Evolutionary conservation across 2,888 invertebrate species (phyloP).

Genomic region (Apotomis betuletana): DNA sequence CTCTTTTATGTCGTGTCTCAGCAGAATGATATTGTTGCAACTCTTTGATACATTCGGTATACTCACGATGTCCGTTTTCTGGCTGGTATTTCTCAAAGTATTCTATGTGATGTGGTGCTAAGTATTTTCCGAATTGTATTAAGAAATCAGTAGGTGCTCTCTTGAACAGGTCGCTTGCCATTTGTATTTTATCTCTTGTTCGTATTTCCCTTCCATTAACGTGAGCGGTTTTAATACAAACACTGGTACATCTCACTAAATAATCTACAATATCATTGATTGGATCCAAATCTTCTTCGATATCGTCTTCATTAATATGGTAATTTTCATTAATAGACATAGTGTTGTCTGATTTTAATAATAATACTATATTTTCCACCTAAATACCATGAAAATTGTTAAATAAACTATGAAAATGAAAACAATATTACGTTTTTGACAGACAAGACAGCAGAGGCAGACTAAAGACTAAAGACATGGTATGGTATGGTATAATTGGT

Average conservation of each 20-base stretch:
- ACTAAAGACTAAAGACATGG: no score
- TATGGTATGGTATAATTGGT: no score
- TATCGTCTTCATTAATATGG: constrained; percentile 5
- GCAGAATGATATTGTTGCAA: constrained; percentile 83
- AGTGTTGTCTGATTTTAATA: neutral
- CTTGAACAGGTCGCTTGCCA: constrained; percentile 86
- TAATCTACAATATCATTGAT: constrained; percentile 84
- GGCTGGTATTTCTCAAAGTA: constrained; percentile 84
- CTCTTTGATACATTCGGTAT: constrained; percentile 85
- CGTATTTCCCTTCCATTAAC: constrained; percentile 89
- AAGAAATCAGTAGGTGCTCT: constrained; percentile 89
- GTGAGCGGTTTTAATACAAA: constrained; percentile 92
- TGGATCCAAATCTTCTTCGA: constrained; percentile 62
- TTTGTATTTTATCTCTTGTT: constrained; percentile 86
- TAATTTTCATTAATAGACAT: constrained; percentile 28
- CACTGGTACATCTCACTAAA: constrained; percentile 84
- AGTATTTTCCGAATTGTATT: constrained; percentile 88
- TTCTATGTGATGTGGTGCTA: constrained; percentile 86
- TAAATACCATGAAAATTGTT: neutral
- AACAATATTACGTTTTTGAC: no score
- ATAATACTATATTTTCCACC: neutral
- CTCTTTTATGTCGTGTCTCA: constrained; percentile 76
- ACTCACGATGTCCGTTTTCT: constrained; percentile 67
- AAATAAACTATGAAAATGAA: neutral
- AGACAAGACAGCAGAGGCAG: no score